A percentile compares a stretch with the other conserved stretches of the same genome.
These are phyloP conservation scores for Sminthurinus aureus DNA, from an alignment of 2,888 invertebrate genomes.

Conservation along the genomic window DNA sequence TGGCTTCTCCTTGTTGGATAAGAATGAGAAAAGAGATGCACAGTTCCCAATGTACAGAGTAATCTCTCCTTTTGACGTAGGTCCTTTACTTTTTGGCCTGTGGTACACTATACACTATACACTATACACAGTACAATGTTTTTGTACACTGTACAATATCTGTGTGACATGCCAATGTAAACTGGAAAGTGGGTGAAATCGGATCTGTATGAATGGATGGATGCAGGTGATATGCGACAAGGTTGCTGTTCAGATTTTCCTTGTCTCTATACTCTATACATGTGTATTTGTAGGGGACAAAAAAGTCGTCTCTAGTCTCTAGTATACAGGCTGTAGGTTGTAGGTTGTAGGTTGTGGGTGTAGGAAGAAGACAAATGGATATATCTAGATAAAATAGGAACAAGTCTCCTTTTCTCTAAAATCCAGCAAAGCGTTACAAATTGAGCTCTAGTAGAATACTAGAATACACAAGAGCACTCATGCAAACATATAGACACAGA, in stretches of 20 bases:
- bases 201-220: background rate
- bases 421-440: slow-evolving; percentile 35
- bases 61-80: background rate
- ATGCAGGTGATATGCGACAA: background rate
- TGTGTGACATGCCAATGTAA: no score
- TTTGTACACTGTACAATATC: no score
- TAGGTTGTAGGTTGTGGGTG: background rate
- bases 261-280: background rate
- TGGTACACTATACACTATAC: no score
- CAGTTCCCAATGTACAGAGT: background rate
- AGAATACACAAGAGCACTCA: slow-evolving; percentile 27
- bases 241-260: background rate
- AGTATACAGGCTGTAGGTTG: background rate
- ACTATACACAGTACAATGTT: no score
- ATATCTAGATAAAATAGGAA: background rate
- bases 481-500: slow-evolving; percentile 6
- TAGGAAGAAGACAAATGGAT: slow-evolving; percentile 2
- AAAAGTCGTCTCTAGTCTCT: background rate
- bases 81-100: background rate
- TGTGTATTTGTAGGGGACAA: background rate
- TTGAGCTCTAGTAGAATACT: slow-evolving; percentile 27
- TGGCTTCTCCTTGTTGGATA: background rate
- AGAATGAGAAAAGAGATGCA: background rate
- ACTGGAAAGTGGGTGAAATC: background rate
- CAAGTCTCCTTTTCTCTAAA: slow-evolving; percentile 2